Evolutionary conservation across 2,888 invertebrate genomes (phyloP).

Genomic region (Sphinx pinastri): DNA sequence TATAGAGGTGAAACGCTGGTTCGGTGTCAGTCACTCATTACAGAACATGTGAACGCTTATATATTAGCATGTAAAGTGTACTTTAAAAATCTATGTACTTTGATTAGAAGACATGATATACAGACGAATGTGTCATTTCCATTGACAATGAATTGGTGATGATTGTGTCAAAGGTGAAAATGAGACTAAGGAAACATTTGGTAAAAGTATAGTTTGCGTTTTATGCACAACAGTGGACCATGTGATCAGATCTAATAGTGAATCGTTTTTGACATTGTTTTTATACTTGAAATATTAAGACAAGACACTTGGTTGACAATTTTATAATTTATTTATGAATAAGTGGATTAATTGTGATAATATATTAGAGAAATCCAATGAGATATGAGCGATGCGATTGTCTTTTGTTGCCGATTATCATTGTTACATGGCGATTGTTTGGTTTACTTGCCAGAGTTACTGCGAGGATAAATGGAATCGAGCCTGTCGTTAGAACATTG

Average conservation of each 20-base stretch:
- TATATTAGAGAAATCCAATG: slow-evolving; percentile 67
- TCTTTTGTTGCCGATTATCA: slow-evolving; percentile 60
- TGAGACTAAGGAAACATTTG: slow-evolving; percentile 66
- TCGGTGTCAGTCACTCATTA: slow-evolving; percentile 58
- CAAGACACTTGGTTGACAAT: slow-evolving; percentile 77
- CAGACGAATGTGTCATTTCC: slow-evolving; percentile 67
- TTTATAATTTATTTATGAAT: slow-evolving; percentile 81
- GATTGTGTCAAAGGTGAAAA: slow-evolving; percentile 73
- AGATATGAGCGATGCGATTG: slow-evolving; percentile 63
- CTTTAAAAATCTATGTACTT: slow-evolving; percentile 69
- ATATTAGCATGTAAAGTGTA: slow-evolving; percentile 71
- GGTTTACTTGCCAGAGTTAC: slow-evolving; percentile 52
- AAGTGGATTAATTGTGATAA: slow-evolving; percentile 82
- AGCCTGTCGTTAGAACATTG: slow-evolving; percentile 45
- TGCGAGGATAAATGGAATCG: slow-evolving; percentile 42
- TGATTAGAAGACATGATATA: slow-evolving; percentile 72
- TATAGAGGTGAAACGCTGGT: slow-evolving; percentile 53
- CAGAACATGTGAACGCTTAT: slow-evolving; percentile 61
- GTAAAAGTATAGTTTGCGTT: slow-evolving; percentile 75
- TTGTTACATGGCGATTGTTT: slow-evolving; percentile 64
- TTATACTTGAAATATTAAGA: slow-evolving; percentile 71
- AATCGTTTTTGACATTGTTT: slow-evolving; percentile 81
- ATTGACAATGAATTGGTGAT: slow-evolving; percentile 76
- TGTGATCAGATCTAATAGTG: slow-evolving; percentile 78
- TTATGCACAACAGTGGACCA: slow-evolving; percentile 78